Conservation (phyloP, 2,113 vertebrate species). For the Brienomyrus brachyistius region DNA sequence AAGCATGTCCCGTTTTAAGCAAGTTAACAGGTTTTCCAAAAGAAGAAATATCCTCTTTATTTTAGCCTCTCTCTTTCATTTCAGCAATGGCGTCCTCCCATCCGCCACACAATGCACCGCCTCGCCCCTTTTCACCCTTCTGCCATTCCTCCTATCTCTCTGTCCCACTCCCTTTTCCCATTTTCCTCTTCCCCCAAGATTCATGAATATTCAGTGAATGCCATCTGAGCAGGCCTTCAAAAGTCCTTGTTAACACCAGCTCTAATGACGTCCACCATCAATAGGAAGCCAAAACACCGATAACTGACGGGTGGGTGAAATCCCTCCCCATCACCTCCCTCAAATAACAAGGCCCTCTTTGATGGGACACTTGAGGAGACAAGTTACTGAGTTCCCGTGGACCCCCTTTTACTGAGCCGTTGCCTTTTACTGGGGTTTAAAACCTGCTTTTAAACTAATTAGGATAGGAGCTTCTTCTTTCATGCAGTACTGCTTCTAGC, state of each 20-base stretch:
- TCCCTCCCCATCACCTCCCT: not conserved
- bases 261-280: constrained; percentile 22
- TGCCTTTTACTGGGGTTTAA: constrained; percentile 8
- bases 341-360: constrained; percentile 16
- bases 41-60: not conserved
- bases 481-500: not conserved
- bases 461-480: constrained; percentile 1
- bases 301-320: constrained; percentile 17
- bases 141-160: not conserved
- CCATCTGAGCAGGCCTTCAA: constrained; percentile 17
- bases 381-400: not conserved
- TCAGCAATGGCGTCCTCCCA: not conserved
- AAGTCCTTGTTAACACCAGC: constrained; percentile 28
- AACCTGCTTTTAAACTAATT: constrained; percentile 11
- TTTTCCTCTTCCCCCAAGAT: not conserved
- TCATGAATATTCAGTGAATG: constrained; percentile 35
- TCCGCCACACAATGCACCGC: too few species aligned
- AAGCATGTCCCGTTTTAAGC: not conserved
- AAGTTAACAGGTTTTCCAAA: not conserved
- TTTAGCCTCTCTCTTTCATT: not conserved
- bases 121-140: constrained; percentile 4
- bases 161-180: not conserved
- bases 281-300: constrained; percentile 31
- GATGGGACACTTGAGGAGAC: constrained; percentile 27
- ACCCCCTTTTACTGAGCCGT: not conserved